Evolutionary conservation across 2,888 invertebrate genomes (phyloP), one percentile per base, ranked within the genome.

Genomic region (Amiota minor): DNA sequence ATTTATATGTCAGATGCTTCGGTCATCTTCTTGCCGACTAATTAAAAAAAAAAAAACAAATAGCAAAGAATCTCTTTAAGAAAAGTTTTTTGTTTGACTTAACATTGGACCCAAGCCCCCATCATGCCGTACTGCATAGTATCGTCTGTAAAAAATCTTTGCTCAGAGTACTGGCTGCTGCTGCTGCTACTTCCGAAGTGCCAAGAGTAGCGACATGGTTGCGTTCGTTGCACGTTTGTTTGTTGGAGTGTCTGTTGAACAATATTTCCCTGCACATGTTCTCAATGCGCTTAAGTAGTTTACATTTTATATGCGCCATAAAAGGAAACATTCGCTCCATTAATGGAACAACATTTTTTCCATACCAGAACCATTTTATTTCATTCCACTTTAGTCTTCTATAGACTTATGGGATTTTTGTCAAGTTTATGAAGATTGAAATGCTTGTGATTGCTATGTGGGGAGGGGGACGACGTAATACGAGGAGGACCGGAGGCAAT

Each of bases 391-490:
- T 61, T 68, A 18, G 16, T 50, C 50, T 14, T 68, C 49, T 72
- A 71, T 72, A 75, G 72, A n/a, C 65, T n/a, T 78, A 71, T 79
- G 82, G 81, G 81, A 82, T 84, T 84, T 81, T 82, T 84, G 84
- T 85, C 86, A 84, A 85, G 81, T 84, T 83, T 86, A 83, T 83
- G 84, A 86, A 85, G 86, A 83, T 85, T 85, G 83, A 83, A 83
- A 79, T 79, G 80, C 77, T 16, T 16, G 16, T 2, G 56, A 59
- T 59, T 59, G 53, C 9, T n/a, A 53, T 65, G 61, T 67, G 69
- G 55, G 75, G 56, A 55, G 56, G 20, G 46, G 71, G 59, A 78
- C 73, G 2, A 2, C 35, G 6, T 35, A 35, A 35, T 35, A 35
- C 35, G 35, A 71, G 76, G 70, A n/a, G 64, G 23, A 18, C 69